Percentiles rank a stretch among this genome's conserved stretches.
phyloP scores from a whole-genome alignment of 2,113 vertebrate species.

The Henicopernis longicauda region DNA sequence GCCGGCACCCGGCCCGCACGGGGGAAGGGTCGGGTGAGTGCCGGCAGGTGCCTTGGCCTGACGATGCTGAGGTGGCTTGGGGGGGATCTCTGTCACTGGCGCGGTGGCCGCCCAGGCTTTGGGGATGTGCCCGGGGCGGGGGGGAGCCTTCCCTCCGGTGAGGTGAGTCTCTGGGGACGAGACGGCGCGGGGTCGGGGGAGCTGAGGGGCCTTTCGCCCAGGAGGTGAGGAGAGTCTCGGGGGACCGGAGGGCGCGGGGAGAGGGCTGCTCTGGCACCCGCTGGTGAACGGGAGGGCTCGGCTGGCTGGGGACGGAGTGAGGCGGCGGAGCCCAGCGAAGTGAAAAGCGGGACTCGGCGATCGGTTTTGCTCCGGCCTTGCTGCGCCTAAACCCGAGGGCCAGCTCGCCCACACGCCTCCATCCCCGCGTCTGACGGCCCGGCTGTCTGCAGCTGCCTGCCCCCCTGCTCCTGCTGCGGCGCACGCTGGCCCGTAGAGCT shows the following conservation, averaged over 20 bases:
- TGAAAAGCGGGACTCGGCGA: fast-evolving
- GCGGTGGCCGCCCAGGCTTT: background rate
- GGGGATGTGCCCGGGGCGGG: background rate
- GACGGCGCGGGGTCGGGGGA: background rate
- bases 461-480: background rate
- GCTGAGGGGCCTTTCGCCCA: fast-evolving
- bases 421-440: background rate
- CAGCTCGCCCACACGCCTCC: background rate
- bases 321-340: background rate
- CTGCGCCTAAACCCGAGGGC: background rate
- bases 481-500: fast-evolving
- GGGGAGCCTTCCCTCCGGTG: no score
- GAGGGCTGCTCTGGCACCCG: background rate
- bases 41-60: background rate
- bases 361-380: fast-evolving
- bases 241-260: no score
- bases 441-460: background rate
- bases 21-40: background rate
- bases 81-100: fast-evolving
- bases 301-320: background rate
- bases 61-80: background rate
- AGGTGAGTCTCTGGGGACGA: background rate
- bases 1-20: no score
- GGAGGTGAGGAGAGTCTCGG: background rate
- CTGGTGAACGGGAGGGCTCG: background rate